Evolutionary conservation across 2,888 invertebrate genomes (phyloP).

Genomic region (Latrodectus elegans): DNA sequence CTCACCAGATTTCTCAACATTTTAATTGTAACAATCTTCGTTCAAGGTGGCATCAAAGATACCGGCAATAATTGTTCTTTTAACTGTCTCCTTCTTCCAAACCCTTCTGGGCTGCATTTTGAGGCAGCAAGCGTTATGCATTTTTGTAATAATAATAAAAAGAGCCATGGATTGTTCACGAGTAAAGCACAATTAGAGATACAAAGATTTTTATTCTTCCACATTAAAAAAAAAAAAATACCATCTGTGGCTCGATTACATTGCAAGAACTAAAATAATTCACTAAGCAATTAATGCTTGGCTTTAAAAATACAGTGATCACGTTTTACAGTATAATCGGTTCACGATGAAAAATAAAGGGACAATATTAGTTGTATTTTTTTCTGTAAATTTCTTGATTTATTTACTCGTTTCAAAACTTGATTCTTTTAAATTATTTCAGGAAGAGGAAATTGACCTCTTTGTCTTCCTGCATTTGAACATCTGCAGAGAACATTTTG

Average conservation of each 20-base stretch:
- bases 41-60: conserved; percentile 3
- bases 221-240: conserved; percentile 10
- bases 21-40: conserved; percentile 6
- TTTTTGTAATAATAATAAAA: neutral
- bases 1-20: conserved; percentile 32
- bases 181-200: conserved; percentile 37
- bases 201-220: conserved; percentile 49
- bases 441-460: neutral
- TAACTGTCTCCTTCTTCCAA: neutral
- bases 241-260: conserved; percentile 7
- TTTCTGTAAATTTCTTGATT: conserved; percentile 14
- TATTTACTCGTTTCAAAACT: conserved; percentile 4
- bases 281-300: conserved; percentile 9
- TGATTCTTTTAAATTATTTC: conserved; percentile 12
- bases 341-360: conserved; percentile 19
- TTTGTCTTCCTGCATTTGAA: neutral
- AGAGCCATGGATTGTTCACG: neutral
- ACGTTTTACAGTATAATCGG: conserved; percentile 5
- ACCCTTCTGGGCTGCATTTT: no score
- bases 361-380: conserved; percentile 13
- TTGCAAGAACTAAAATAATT: neutral
- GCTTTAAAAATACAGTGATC: conserved; percentile 1
- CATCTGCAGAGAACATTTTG: conserved; percentile 17
- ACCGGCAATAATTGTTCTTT: conserved; percentile 1
- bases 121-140: no score